These are phyloP conservation scores for Heloderma charlesbogerti DNA, from an alignment of 2,113 vertebrate species.

Conservation along the genomic window DNA sequence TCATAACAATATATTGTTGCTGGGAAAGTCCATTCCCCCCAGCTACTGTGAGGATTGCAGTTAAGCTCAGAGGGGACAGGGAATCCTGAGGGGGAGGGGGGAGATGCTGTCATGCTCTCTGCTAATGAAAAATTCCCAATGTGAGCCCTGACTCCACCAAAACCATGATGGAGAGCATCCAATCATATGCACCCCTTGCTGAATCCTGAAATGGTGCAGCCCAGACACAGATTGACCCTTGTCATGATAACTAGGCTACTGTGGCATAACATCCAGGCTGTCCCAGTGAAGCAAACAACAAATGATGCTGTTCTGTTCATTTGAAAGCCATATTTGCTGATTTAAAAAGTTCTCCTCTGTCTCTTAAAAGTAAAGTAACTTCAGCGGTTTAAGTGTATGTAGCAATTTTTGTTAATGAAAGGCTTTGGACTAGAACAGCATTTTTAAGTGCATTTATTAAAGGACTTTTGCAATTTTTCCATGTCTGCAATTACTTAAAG, in stretches of 20 bases:
- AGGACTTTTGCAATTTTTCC: not conserved
- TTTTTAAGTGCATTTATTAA: slow-evolving; percentile 1
- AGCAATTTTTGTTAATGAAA: slow-evolving; percentile 19
- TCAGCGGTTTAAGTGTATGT: slow-evolving; percentile 7
- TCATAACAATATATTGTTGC: too few species aligned
- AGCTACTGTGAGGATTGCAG: too few species aligned
- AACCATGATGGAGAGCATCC: not conserved
- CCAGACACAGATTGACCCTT: not conserved
- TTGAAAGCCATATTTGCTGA: slow-evolving; percentile 9
- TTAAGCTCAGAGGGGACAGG: too few species aligned
- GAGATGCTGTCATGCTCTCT: too few species aligned
- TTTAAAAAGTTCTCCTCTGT: not conserved
- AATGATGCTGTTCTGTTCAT: not conserved
- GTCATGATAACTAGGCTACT: not conserved
- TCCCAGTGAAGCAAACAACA: not conserved
- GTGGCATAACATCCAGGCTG: not conserved
- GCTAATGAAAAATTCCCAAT: too few species aligned
- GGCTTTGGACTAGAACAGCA: not conserved
- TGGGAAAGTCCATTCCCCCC: too few species aligned
- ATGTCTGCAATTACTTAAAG: slow-evolving; percentile 33
- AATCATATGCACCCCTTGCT: not conserved
- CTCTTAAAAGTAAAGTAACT: not conserved
- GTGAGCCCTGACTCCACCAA: too few species aligned
- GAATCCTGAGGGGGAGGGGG: too few species aligned
- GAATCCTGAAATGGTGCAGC: not conserved